Percentiles rank a stretch among this genome's conserved stretches.
Conservation (phyloP, 2,888 invertebrate species). For the Alviniconcha strummeri region DNA sequence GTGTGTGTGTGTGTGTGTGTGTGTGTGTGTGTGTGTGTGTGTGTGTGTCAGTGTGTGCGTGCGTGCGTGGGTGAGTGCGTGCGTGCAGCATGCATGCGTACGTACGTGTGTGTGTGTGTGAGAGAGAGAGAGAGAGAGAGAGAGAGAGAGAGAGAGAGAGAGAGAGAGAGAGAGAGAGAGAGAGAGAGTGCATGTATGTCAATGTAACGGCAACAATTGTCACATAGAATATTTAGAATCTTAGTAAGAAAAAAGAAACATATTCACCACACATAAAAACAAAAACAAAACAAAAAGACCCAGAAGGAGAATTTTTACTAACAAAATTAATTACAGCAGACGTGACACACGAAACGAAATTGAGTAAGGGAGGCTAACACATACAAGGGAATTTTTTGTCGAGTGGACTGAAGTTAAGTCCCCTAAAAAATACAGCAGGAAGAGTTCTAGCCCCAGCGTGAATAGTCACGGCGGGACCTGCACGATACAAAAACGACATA, state of each 20-base stretch:
- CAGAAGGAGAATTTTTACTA: not conserved
- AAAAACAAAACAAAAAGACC: not conserved
- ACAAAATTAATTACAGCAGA: no score
- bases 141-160: constrained; percentile 29
- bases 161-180: constrained; percentile 9
- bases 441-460: no score
- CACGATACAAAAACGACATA: no score
- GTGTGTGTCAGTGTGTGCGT: constrained; percentile 23
- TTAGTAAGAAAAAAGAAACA: not conserved
- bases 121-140: constrained; percentile 33
- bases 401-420: no score
- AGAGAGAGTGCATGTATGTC: not conserved
- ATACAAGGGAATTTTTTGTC: no score
- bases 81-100: constrained; percentile 1
- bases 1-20: constrained; percentile 23
- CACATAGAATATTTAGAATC: not conserved
- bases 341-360: no score
- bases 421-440: no score
- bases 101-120: constrained; percentile 9
- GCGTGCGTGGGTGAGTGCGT: constrained; percentile 17
- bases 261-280: not conserved
- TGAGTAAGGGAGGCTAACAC: no score
- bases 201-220: not conserved
- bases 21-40: constrained; percentile 31
- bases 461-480: no score